phyloP scores from a whole-genome alignment of 2,113 vertebrate genomes.

The Ciconia stormi region DNA sequence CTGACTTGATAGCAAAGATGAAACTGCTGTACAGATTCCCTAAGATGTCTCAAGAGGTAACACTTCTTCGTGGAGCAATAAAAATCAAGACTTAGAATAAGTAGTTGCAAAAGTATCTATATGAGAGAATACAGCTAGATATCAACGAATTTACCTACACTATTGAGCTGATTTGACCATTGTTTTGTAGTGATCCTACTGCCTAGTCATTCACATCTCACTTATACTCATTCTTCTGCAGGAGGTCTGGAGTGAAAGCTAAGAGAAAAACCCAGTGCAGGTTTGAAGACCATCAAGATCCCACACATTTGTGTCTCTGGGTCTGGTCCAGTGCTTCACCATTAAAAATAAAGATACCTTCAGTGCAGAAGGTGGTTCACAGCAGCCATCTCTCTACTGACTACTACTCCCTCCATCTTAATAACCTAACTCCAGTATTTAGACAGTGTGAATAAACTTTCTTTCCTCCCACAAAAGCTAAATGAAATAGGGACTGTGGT shows the following conservation, averaged over 20 bases:
- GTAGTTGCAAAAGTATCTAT: neutral
- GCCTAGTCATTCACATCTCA: neutral
- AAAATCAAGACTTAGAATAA: neutral
- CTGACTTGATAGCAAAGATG: neutral
- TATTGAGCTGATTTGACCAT: neutral
- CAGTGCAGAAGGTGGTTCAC: neutral
- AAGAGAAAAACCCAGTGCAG: accelerated
- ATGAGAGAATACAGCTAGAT: neutral
- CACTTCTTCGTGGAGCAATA: neutral
- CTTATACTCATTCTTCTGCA: neutral
- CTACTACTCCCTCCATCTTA: neutral
- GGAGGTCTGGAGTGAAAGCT: neutral
- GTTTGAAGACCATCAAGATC: neutral
- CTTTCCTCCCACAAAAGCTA: neutral
- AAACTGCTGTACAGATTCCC: neutral
- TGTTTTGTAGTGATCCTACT: neutral
- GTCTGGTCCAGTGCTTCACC: neutral
- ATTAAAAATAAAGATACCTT: neutral
- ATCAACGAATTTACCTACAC: neutral
- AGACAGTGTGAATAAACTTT: neutral
- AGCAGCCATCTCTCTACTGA: neutral
- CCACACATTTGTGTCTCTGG: neutral
- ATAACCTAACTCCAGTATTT: neutral
- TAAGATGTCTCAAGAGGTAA: neutral
- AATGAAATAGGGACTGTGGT: neutral